phyloP scores from a whole-genome alignment of 2,113 vertebrate species.

The zebrafish (Danio rerio) region GRCz12tu NC_133177.1:23758001-23758500 shows the following conservation, averaged over 20 bases:
- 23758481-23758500: conserved; percentile 1
- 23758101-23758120: conserved; percentile 47
- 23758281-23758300: not conserved
- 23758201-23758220: conserved; percentile 28
- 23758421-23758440: not conserved
- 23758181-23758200: conserved; percentile 46
- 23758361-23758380: not conserved
- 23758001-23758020: not conserved
- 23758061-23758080: conserved; percentile 43
- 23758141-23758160: conserved; percentile 59
- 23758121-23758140: conserved; percentile 61
- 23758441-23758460: not conserved
- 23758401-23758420: not conserved
- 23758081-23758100: conserved; percentile 47
- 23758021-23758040: not conserved
- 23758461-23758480: not conserved
- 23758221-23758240: conserved; percentile 12
- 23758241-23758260: not conserved
- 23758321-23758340: not conserved
- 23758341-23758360: not conserved
- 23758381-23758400: not conserved
- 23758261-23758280: not conserved
- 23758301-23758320: not conserved
- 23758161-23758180: no score
- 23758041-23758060: conserved; percentile 2